phyloP scores from a whole-genome alignment of 2,113 vertebrate genomes.

The Petromus typicus region DNA sequence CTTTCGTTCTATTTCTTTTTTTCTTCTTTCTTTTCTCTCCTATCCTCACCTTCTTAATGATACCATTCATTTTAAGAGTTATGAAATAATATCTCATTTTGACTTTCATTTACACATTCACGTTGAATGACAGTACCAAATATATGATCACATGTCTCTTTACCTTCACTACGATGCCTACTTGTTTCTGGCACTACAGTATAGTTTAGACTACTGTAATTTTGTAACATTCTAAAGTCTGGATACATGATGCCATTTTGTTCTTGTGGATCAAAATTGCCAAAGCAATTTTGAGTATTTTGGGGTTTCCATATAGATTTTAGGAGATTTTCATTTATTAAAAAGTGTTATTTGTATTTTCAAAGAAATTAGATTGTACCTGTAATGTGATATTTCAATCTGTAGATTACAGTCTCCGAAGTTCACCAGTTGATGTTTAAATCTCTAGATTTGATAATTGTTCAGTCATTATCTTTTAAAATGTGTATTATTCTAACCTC shows the following conservation, averaged over 20 bases:
- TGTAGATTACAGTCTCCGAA: background rate
- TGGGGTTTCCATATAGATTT: background rate
- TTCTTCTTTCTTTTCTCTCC: background rate
- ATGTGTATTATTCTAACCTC: background rate
- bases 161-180: background rate
- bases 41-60: background rate
- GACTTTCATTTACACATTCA: background rate
- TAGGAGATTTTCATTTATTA: background rate
- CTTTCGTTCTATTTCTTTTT: background rate
- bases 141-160: background rate
- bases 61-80: background rate
- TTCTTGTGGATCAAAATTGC: background rate
- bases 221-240: background rate
- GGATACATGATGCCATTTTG: background rate
- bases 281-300: background rate
- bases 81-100: background rate
- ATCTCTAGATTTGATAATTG: background rate
- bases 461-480: background rate
- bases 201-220: background rate
- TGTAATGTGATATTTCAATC: background rate
- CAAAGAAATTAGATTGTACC: too few relatives aligned
- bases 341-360: background rate
- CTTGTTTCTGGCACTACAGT: background rate
- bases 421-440: background rate
- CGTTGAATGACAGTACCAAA: background rate